Percentiles rank a stretch among this genome's conserved stretches.
These are phyloP conservation scores for Crotalus horridus DNA, from an alignment of 2,113 vertebrate species.

Conservation along the genomic window DNA sequence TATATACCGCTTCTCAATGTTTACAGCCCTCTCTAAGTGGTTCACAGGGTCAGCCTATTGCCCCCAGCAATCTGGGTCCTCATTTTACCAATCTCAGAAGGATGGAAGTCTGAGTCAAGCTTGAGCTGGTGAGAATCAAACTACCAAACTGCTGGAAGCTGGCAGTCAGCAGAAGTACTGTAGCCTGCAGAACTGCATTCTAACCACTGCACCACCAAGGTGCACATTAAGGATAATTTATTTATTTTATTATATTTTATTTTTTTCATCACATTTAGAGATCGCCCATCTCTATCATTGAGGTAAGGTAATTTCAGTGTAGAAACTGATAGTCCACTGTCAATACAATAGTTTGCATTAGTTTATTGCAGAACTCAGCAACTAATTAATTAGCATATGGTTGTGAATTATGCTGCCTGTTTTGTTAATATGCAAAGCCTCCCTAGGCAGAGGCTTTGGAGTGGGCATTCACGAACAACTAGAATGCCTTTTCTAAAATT, in stretches of 20 bases:
- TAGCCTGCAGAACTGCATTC: too few species aligned
- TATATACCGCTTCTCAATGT: too few species aligned
- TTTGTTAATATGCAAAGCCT: not conserved
- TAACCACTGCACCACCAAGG: not conserved
- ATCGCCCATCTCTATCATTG: not conserved
- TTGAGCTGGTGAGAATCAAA: too few species aligned
- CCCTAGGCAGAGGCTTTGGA: not conserved
- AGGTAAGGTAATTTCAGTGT: not conserved
- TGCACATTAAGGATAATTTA: not conserved
- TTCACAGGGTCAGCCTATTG: too few species aligned
- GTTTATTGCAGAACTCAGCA: not conserved
- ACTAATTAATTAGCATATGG: not conserved
- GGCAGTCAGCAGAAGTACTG: too few species aligned
- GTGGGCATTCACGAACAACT: not conserved
- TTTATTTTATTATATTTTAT: not conserved
- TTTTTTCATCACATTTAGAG: not conserved
- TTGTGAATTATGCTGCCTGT: not conserved
- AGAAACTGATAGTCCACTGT: not conserved
- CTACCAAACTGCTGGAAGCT: too few species aligned
- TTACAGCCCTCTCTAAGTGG: too few species aligned
- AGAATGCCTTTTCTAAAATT: not conserved
- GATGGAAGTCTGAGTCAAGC: too few species aligned
- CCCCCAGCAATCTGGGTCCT: too few species aligned
- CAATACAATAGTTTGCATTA: not conserved
- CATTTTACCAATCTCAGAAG: too few species aligned